Evolutionary conservation across 2,797 vertebrate species (phyloP), one percentile per base, ranked within the genome.

Genomic region (Alcedo quadribrachys): DNA sequence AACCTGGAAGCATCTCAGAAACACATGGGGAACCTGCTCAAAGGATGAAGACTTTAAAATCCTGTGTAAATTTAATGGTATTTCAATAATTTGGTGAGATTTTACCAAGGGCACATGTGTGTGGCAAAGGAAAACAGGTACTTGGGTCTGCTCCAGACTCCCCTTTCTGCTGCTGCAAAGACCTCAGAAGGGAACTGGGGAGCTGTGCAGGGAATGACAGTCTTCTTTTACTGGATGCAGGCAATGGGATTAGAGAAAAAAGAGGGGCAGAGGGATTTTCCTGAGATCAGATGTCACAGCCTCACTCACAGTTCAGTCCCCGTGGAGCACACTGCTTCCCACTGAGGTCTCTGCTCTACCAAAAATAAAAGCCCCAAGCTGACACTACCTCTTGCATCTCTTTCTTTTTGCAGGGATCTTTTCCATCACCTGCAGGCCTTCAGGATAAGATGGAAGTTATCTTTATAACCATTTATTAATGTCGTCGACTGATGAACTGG

Each of bases 401-500:
- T 78, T 76, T 77, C 54, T 90, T 84, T 88, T 33, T 93, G 16
- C 42, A 89, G 53, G 33, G 60, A 94, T 85, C 67, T 84, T 76
- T 89, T 90, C 83, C 85, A 86, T 86, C 84, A 92, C 65, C 68
- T 51, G 37, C 73, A 93, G 85, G 71, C 60, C 71, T 93, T 84
- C 68, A 65, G 83, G 78, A 88, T 85, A 71, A 93, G 71, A 65
- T 32, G 61, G 45, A 79, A 73, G 25, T 95, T 94, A 96, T 92
- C 92, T 94, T 96, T 93, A 90, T 74, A 94, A 92, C 48, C 12
- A 69, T 88, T 94, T 91, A 93, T 96, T 92, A 93, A 91, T 61
- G 78, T 65, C 37, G 58, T 80, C 3, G 46, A 92, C 81, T 91
- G 95, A 93, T 90, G 91, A 88, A 87, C 71, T 93, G 93, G 84